Evolutionary conservation across 1,140 invertebrate genomes (phyloP).

Genomic region (Drosophila sp.): DNA sequence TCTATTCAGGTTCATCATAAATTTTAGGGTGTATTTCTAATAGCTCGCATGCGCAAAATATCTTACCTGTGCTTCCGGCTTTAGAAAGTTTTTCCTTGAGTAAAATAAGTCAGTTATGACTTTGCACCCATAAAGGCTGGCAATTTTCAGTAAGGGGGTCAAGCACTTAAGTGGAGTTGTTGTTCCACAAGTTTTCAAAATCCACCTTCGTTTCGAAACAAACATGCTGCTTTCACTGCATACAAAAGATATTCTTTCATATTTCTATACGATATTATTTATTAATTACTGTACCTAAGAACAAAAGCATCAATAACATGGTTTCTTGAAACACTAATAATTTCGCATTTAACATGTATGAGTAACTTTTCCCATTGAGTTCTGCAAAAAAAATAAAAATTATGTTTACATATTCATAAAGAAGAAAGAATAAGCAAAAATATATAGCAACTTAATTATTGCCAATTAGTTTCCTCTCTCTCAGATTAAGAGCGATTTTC

Average conservation of each 20-base stretch:
- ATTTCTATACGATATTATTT: neutral
- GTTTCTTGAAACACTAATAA: conserved; percentile 95
- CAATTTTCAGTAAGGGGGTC: conserved; percentile 92
- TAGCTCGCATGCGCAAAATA: neutral
- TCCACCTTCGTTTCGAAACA: conserved; percentile 95
- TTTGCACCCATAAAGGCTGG: conserved; percentile 92
- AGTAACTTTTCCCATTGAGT: conserved; percentile 93
- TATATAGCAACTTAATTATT: too few relatives aligned
- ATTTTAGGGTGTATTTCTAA: too few relatives aligned
- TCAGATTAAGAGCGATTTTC: too few relatives aligned
- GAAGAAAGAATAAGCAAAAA: too few relatives aligned
- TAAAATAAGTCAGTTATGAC: conserved; percentile 96
- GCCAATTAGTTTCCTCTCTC: too few relatives aligned
- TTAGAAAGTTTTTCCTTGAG: conserved; percentile 97
- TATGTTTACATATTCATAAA: too few relatives aligned
- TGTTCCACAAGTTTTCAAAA: conserved; percentile 99
- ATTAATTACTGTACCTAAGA: conserved; percentile 89
- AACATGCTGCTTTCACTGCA: conserved; percentile 99
- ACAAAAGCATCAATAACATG: conserved; percentile 98
- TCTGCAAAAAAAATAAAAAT: conserved; percentile 85
- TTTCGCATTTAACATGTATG: conserved; percentile 96
- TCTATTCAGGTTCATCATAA: too few relatives aligned
- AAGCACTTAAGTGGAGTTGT: conserved; percentile 98
- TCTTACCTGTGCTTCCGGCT: conserved; percentile 94
- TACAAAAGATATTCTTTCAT: conserved; percentile 87